These are phyloP conservation scores for Tachycineta bicolor DNA, from an alignment of 2,113 vertebrate genomes.

Conservation along the genomic window DNA sequence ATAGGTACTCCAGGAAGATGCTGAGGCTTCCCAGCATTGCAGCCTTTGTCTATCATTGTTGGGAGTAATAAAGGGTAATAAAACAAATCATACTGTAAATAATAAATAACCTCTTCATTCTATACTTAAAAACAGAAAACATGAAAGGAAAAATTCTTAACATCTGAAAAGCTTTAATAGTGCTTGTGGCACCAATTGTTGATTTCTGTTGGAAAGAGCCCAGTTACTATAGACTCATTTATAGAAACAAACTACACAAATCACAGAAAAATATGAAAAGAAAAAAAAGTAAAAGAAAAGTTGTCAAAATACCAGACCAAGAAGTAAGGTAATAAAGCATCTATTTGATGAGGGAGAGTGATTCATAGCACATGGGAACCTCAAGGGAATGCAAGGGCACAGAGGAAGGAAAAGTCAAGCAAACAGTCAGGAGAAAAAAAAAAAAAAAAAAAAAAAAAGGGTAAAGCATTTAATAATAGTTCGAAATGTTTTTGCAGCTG, in stretches of 20 bases:
- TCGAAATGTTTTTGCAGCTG: slow-evolving; percentile 52
- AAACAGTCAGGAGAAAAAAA: not conserved
- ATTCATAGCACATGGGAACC: not conserved
- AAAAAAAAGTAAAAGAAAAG: rapidly evolving
- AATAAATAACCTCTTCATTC: slow-evolving; percentile 36
- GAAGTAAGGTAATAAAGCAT: not conserved
- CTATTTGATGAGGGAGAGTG: not conserved
- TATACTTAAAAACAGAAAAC: slow-evolving; percentile 22
- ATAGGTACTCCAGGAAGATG: slow-evolving; percentile 57
- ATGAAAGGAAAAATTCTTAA: not conserved
- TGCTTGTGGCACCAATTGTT: not conserved
- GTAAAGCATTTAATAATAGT: not conserved
- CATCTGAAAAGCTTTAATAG: not conserved
- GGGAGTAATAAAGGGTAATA: slow-evolving; percentile 24
- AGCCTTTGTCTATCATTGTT: not conserved
- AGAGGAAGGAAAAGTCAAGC: not conserved
- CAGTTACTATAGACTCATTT: not conserved
- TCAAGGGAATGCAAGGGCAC: not conserved
- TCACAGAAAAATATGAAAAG: rapidly evolving
- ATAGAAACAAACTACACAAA: not conserved
- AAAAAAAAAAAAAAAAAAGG: not conserved
- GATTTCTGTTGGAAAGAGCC: not conserved
- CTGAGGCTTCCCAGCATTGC: slow-evolving; percentile 49
- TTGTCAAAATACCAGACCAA: not conserved
- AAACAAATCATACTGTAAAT: slow-evolving; percentile 36